Base-by-base conservation (phyloP, 2,888 invertebrate species). In the Drosophila eohydei region DNA sequence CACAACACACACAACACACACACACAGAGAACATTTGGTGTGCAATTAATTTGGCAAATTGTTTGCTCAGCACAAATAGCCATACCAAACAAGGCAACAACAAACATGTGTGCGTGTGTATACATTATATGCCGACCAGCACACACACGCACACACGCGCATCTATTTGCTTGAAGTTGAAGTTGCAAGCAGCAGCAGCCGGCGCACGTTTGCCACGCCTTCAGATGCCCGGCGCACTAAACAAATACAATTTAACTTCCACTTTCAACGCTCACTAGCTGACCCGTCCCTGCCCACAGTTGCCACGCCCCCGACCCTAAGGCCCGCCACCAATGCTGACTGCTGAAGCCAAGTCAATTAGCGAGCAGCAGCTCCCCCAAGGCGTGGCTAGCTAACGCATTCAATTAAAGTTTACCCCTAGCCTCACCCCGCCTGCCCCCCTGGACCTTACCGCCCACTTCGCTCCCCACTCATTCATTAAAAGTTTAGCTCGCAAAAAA, bases 31-130 rank as follows among this genome's bases (percentile, higher is more conserved):
- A 77, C 74, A 88, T 66, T 83, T 88, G 87, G 86, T 89, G 87
- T 89, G 90, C 87, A 87, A 89, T 87, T 89, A 87, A 87, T 87
- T 89, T 88, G 74, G 89, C 89, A 89, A 86, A 88, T 83, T 86
- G 85, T 86, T 88, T 85, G 83, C 70, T 68, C 73, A 74, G 80
- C 74, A 57, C 85, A 89, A 86, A 89, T 71, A 81, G 59, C 60
- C 60, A 60, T 56, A 67, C 56, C 60, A 61, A 59, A 68, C 73
- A 73, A 58, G 56, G 58, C 30, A 59, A 60, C 73, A 74, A 59
- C 63, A 62, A 67, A 59, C 44, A 67, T 14, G 57, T 30, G 4
- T 46, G 43, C 43, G 26, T 44, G 44, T 44, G 7, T 21, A 3
- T 26, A 11, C 48, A 30, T 28, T 30, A 57, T 56, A 56, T 56